Evolutionary conservation across 2,113 vertebrate species (phyloP).

Genomic region (human): GRCh38 chrX:17973501-17974000

Average conservation of each 20-base stretch:
- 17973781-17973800: background rate
- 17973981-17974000: background rate
- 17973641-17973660: background rate
- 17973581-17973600: background rate
- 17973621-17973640: background rate
- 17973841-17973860: background rate
- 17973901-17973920: background rate
- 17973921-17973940: background rate
- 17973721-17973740: background rate
- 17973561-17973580: background rate
- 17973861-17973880: background rate
- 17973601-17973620: background rate
- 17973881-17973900: background rate
- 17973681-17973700: background rate
- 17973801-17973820: background rate
- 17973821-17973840: background rate
- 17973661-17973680: background rate
- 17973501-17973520: slow-evolving; percentile 31
- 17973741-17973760: background rate
- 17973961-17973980: background rate
- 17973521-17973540: slow-evolving; percentile 40
- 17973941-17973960: background rate
- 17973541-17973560: slow-evolving; percentile 34
- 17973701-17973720: background rate
- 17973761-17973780: background rate